Percentiles rank a stretch among this genome's conserved stretches.
phyloP scores from a whole-genome alignment of 2,797 vertebrate species.

The Crypturellus tataupa region DNA sequence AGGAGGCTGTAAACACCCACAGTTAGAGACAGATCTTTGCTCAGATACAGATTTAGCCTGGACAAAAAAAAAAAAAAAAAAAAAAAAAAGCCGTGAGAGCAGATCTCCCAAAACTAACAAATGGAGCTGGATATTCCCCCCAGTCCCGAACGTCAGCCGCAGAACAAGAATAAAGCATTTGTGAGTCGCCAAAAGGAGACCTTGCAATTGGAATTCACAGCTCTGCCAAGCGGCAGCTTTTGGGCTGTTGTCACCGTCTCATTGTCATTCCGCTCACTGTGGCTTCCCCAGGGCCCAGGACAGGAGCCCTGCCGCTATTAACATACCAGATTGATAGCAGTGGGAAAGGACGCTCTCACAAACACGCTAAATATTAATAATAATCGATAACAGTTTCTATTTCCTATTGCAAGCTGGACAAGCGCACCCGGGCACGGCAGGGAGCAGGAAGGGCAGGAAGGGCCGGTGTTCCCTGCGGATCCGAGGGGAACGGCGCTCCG shows the following conservation, averaged over 20 bases:
- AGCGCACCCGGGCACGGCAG: conserved; percentile 75
- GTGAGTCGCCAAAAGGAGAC: conserved; percentile 55
- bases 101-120: conserved; percentile 23
- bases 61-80: conserved; percentile 3
- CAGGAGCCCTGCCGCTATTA: conserved; percentile 87
- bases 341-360: conserved; percentile 86
- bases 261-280: conserved; percentile 82
- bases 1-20: conserved; percentile 89
- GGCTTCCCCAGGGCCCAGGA: conserved; percentile 76
- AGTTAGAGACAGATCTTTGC: conserved; percentile 84
- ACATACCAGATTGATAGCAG: conserved; percentile 92
- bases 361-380: conserved; percentile 95
- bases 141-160: conserved; percentile 13
- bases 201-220: conserved; percentile 41
- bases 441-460: not conserved
- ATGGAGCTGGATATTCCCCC: conserved; percentile 6
- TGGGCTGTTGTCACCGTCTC: conserved; percentile 76
- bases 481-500: conserved; percentile 20
- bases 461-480: not conserved
- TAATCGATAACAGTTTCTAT: conserved; percentile 91
- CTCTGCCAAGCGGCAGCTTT: conserved; percentile 42
- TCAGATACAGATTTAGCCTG: conserved; percentile 89
- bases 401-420: conserved; percentile 85
- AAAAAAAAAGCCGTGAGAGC: not conserved
- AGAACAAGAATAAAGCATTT: conserved; percentile 27